These are phyloP conservation scores for Prochilodus magdalenae DNA, from an alignment of 2,113 vertebrate species.

Conservation along the genomic window DNA sequence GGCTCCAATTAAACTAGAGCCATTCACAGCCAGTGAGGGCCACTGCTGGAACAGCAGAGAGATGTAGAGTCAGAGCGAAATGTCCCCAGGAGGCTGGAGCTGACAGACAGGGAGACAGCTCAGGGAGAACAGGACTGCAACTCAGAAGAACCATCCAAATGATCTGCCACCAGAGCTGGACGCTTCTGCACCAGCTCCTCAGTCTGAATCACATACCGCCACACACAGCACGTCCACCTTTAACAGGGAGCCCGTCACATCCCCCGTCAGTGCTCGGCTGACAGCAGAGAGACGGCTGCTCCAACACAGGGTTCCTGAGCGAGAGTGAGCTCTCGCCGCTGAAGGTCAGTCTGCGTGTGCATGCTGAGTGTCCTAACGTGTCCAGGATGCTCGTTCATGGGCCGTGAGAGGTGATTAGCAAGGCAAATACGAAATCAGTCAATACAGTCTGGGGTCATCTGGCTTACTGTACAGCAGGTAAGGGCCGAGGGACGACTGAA, in stretches of 20 bases:
- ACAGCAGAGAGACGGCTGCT: neutral
- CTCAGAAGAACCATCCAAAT: neutral
- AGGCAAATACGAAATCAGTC: neutral
- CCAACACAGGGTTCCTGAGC: neutral
- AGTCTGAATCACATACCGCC: neutral
- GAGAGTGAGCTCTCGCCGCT: neutral
- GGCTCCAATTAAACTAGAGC: neutral
- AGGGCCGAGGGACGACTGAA: neutral
- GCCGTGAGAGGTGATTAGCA: neutral
- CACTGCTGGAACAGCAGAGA: neutral
- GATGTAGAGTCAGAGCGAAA: too few species aligned
- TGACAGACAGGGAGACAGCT: constrained; percentile 1
- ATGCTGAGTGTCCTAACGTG: neutral
- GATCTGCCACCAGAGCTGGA: neutral
- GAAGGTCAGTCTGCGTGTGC: neutral
- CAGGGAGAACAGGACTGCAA: neutral
- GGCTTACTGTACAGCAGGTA: neutral
- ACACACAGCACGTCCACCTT: neutral
- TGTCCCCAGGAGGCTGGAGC: neutral
- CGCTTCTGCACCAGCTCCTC: neutral
- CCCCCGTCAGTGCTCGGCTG: neutral
- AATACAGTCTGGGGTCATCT: neutral
- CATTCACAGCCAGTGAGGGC: neutral
- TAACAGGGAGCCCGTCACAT: neutral
- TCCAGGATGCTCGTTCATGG: neutral